Base-by-base conservation (phyloP, 35 echinoderm and acorn worm species). In the Apostichopus parvimensis region DNA sequence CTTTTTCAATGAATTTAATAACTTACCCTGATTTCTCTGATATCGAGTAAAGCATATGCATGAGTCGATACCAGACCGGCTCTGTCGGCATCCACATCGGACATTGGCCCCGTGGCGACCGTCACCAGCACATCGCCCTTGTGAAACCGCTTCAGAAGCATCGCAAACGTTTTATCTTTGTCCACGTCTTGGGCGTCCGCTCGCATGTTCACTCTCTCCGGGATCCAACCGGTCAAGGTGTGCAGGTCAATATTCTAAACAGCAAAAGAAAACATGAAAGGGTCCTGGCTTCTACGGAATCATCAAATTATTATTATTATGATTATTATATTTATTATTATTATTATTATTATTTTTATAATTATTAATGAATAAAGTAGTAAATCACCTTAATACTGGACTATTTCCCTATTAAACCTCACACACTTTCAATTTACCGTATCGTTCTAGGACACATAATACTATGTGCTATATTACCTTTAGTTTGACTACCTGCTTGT, bases 41-140 rank as follows among this genome's bases (percentile, higher is more conserved):
- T 93, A 95, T 99, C 97, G 23, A 99, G 89, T 86, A 99, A 86
- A 10, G 97, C 97, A 77, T 99, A 99, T 9, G 97, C 97, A 90
- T 99, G 97, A 65, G 97, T 99, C 3, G 97, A 91, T 10, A 99
- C 97, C 65, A 99, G 91, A 20, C 97, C 97, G 5, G 97, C 97
- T 22, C 97, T 82, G 45, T 99, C 97, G 4, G 93, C 97, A 8
- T 94, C 93, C 5, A 57, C 91, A 22, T 99, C 97, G 6, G 97
- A 93, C 89, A 99, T 91, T 34, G 87, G 54, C 5, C 97, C 97
- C 17, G 97, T 99, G 92, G 97, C 97, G 71, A 99, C 88, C 7
- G 97, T 99, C 79, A 94, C 93, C 22, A 99, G 78, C 15, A 99
- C 97, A 62, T 96, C 91, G 52, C 97, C 97, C 34, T 78, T 79